phyloP scores from a whole-genome alignment of 2,888 invertebrate genomes.

The Theretra japonica region DNA sequence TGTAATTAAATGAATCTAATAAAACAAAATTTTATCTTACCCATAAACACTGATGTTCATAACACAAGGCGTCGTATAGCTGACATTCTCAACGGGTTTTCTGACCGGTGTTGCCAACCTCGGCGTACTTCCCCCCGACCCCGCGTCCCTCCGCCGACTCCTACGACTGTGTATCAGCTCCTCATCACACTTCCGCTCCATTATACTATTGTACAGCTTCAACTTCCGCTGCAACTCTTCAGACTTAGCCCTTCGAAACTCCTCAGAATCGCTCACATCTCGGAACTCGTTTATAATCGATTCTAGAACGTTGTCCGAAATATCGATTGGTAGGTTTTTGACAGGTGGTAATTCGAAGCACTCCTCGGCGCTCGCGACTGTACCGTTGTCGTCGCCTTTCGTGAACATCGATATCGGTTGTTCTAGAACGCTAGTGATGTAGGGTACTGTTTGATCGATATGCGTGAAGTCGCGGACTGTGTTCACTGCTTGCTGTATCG shows the following conservation, averaged over 20 bases:
- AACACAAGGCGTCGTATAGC: slow-evolving; percentile 68
- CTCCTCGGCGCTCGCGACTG: slow-evolving; percentile 87
- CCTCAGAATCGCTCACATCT: slow-evolving; percentile 67
- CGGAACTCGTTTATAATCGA: slow-evolving; percentile 76
- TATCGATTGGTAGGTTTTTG: slow-evolving; percentile 76
- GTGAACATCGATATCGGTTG: slow-evolving; percentile 72
- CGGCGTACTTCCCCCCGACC: slow-evolving; percentile 64
- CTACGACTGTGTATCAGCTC: slow-evolving; percentile 86
- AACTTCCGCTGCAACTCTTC: slow-evolving; percentile 80
- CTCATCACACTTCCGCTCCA: slow-evolving; percentile 89
- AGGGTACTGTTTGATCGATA: slow-evolving; percentile 71
- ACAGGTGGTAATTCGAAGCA: slow-evolving; percentile 89
- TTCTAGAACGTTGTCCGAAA: slow-evolving; percentile 72
- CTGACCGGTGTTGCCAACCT: slow-evolving; percentile 59
- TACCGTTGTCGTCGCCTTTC: slow-evolving; percentile 65
- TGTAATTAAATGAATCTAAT: neutral
- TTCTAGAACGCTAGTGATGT: slow-evolving; percentile 73
- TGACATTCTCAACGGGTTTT: slow-evolving; percentile 48
- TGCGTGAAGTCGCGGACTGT: slow-evolving; percentile 73
- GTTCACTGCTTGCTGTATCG: slow-evolving; percentile 76
- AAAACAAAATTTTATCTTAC: slow-evolving; percentile 45
- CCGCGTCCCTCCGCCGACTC: slow-evolving; percentile 62
- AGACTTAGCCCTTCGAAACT: slow-evolving; percentile 60
- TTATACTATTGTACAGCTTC: slow-evolving; percentile 88
- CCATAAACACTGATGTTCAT: slow-evolving; percentile 67